A percentile compares a stretch with the other conserved stretches of the same genome.
Evolutionary conservation across 2,113 vertebrate species (phyloP).

Genomic region (Paracanthobrama guichenoti): DNA sequence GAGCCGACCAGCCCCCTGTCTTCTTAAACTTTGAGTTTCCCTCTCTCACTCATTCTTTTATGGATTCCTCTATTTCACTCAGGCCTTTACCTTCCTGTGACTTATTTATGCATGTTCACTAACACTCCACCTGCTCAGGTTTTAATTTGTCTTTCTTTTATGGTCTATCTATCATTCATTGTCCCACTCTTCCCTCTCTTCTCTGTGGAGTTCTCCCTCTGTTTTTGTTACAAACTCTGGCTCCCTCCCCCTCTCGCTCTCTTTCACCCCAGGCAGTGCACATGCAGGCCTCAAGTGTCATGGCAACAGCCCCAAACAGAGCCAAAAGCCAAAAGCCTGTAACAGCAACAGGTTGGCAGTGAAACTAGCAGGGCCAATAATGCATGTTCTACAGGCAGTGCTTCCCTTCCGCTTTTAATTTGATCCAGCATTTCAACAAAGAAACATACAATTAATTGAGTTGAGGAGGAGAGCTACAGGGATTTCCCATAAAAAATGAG

Average conservation of each 20-base stretch:
- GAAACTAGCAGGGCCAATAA: slow-evolving; percentile 64
- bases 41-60: slow-evolving; percentile 9
- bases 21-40: slow-evolving; percentile 35
- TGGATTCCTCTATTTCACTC: not conserved
- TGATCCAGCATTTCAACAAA: slow-evolving; percentile 40
- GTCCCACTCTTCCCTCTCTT: not conserved
- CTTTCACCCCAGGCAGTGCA: slow-evolving; percentile 57
- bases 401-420: slow-evolving; percentile 58
- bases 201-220: not conserved
- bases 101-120: not conserved
- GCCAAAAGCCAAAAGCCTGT: slow-evolving; percentile 60
- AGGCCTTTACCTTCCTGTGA: not conserved
- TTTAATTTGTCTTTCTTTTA: slow-evolving; percentile 38
- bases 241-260: slow-evolving; percentile 33
- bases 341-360: slow-evolving; percentile 70
- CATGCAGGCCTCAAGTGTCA: slow-evolving; percentile 68
- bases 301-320: slow-evolving; percentile 70
- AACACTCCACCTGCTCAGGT: slow-evolving; percentile 2
- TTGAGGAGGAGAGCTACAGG: slow-evolving; percentile 26
- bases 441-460: slow-evolving; percentile 59
- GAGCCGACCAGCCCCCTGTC: slow-evolving; percentile 62
- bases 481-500: slow-evolving; percentile 4
- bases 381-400: slow-evolving; percentile 55
- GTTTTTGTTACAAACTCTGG: slow-evolving; percentile 33
- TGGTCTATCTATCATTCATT: not conserved